phyloP scores from a whole-genome alignment of 2,888 invertebrate species.

The Drosophila subquinaria region DNA sequence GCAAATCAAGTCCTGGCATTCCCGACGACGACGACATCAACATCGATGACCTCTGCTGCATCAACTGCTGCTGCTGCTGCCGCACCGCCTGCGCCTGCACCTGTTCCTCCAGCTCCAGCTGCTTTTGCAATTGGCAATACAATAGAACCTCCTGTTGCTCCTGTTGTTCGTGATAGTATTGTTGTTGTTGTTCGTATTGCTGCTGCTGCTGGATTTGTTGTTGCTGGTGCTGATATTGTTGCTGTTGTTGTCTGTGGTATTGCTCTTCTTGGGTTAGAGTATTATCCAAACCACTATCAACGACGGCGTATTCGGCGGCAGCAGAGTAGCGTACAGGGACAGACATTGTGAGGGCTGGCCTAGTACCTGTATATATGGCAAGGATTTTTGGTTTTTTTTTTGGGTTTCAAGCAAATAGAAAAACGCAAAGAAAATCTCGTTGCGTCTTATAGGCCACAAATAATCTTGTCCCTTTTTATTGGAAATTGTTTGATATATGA shows the following conservation, averaged over 20 bases:
- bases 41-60: constrained; percentile 85
- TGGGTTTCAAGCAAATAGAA: constrained; percentile 45
- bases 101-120: constrained; percentile 65
- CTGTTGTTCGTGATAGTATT: constrained; percentile 57
- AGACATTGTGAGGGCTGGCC: constrained; percentile 86
- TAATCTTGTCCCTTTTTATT: constrained; percentile 55
- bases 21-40: constrained; percentile 75
- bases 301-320: constrained; percentile 85
- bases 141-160: constrained; percentile 63
- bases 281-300: constrained; percentile 85
- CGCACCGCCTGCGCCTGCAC: constrained; percentile 67
- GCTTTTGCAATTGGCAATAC: constrained; percentile 76
- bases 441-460: constrained; percentile 60
- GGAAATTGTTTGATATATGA: constrained; percentile 67
- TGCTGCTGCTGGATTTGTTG: constrained; percentile 44
- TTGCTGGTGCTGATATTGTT: constrained; percentile 62
- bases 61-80: constrained; percentile 85
- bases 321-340: constrained; percentile 86
- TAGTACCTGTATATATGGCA: constrained; percentile 85
- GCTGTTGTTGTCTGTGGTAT: constrained; percentile 80
- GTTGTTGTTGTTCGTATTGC: constrained; percentile 64
- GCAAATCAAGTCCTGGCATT: constrained; percentile 71
- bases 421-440: constrained; percentile 50
- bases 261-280: constrained; percentile 84
- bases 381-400: constrained; percentile 45